Evolutionary conservation across 2,797 vertebrate species (phyloP).

Genomic region (Adelosebastes latens): DNA sequence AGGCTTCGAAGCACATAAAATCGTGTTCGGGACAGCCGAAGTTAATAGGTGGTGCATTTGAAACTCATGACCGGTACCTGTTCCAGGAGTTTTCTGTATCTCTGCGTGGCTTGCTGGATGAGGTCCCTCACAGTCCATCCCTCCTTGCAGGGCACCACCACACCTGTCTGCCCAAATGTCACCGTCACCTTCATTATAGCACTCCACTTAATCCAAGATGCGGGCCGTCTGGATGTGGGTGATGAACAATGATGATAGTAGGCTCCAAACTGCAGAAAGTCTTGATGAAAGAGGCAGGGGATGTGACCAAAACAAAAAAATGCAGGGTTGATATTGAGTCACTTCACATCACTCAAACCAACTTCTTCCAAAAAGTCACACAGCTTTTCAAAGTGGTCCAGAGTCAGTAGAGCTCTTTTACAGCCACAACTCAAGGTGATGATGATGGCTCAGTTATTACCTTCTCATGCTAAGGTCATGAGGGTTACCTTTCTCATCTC

Average conservation of each 20-base stretch:
- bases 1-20: no score
- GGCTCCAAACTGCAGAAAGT: neutral
- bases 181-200: constrained; percentile 94
- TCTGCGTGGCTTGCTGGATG: constrained; percentile 93
- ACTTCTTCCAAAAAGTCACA: neutral
- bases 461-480: neutral
- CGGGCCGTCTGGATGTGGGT: constrained; percentile 1
- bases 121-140: constrained; percentile 93
- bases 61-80: constrained; percentile 81
- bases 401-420: neutral
- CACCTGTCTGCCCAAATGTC: constrained; percentile 91
- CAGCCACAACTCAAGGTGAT: neutral
- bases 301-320: neutral
- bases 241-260: neutral
- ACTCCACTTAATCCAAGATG: constrained; percentile 52
- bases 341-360: neutral
- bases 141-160: constrained; percentile 94
- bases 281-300: neutral
- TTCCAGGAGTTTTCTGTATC: constrained; percentile 92
- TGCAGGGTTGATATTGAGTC: neutral
- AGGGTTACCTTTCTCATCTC: neutral
- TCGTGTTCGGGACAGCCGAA: rapidly evolving
- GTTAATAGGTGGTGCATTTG: neutral
- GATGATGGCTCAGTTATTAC: neutral
- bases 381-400: neutral